Conservation (phyloP, 2,797 vertebrate species). For the Neoniphon sammara region DNA sequence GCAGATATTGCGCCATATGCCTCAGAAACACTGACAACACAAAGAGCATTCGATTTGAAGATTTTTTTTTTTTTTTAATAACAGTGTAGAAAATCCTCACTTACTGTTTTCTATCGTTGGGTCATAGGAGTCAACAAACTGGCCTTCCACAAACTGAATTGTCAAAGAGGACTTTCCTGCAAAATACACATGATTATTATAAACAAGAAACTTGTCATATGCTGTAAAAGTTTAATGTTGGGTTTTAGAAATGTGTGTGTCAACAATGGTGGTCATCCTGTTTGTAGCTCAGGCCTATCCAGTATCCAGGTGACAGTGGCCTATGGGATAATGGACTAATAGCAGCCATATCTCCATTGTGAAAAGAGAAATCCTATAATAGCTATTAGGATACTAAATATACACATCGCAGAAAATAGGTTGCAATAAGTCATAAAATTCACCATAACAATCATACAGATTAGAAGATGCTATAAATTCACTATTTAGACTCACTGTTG, state of each 20-base stretch:
- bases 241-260: too few relatives aligned
- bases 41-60: too few relatives aligned
- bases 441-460: too few relatives aligned
- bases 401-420: too few relatives aligned
- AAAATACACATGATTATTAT: slow-evolving; percentile 48
- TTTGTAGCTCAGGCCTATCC: not conserved
- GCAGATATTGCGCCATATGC: not conserved
- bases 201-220: not conserved
- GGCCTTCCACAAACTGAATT: slow-evolving; percentile 99
- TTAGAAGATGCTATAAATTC: too few relatives aligned
- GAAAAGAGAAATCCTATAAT: too few relatives aligned
- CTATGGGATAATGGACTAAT: too few relatives aligned
- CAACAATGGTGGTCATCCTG: not conserved
- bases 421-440: too few relatives aligned
- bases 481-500: not conserved
- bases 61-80: too few relatives aligned
- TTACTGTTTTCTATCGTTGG: slow-evolving; percentile 99
- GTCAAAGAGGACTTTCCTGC: slow-evolving; percentile 98
- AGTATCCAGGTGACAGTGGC: too few relatives aligned
- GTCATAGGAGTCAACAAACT: slow-evolving; percentile 99
- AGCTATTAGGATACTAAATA: too few relatives aligned
- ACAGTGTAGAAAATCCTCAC: slow-evolving; percentile 63
- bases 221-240: not conserved
- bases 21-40: not conserved
- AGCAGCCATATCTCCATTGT: too few relatives aligned